phyloP scores from a whole-genome alignment of 2,113 vertebrate genomes.

The Oreocharis arfaki region DNA sequence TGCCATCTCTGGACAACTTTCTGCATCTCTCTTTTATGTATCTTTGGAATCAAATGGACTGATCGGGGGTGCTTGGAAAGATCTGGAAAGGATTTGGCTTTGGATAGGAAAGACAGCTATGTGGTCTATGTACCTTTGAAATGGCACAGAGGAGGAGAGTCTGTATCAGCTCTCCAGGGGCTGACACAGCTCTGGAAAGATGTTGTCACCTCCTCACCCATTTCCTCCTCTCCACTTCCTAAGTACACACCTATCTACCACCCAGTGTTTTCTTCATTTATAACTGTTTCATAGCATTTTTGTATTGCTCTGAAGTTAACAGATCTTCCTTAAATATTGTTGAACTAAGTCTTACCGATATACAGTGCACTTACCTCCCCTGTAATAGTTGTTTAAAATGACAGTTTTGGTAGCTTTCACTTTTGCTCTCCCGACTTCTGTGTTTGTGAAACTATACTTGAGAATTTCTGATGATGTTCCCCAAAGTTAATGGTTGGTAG shows the following conservation, averaged over 20 bases:
- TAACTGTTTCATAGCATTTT: neutral
- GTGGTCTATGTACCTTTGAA: neutral
- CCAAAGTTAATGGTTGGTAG: neutral
- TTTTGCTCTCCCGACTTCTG: neutral
- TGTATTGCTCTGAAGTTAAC: neutral
- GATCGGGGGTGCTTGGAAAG: neutral
- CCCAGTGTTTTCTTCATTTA: neutral
- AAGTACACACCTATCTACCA: neutral
- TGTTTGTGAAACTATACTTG: neutral
- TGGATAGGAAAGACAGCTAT: fast-evolving
- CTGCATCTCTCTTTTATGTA: neutral
- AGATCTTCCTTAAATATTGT: neutral
- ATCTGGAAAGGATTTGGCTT: neutral
- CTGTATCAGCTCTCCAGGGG: neutral
- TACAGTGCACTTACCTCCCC: neutral
- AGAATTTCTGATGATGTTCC: neutral
- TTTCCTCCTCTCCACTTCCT: neutral
- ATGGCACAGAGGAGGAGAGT: neutral
- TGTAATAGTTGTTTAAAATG: neutral
- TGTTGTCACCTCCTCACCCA: neutral
- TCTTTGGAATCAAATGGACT: neutral
- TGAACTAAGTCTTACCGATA: neutral
- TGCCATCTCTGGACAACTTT: neutral
- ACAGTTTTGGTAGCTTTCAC: neutral
- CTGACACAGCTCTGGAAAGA: neutral